phyloP scores from a whole-genome alignment of 2,113 vertebrate genomes.

The Maccullochella peelii region DNA sequence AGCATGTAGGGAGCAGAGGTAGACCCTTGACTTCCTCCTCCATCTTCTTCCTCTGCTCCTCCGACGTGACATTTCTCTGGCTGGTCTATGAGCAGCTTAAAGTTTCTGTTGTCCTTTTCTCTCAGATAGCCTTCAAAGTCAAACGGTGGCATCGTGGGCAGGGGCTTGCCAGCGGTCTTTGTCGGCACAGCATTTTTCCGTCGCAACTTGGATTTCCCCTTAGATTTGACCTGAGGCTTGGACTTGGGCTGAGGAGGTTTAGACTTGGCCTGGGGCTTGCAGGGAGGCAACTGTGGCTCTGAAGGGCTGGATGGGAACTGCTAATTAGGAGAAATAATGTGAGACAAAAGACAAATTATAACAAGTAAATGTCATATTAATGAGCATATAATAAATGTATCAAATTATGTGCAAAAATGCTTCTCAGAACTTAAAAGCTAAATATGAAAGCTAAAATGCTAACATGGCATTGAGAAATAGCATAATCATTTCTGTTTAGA shows the following conservation, averaged over 20 bases:
- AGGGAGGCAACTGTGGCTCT: constrained; percentile 53
- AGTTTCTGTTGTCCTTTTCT: constrained; percentile 92
- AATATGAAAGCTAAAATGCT: neutral
- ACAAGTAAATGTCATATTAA: neutral
- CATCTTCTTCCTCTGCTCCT: constrained; percentile 25
- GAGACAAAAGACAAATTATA: constrained; percentile 14
- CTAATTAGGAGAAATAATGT: constrained; percentile 3
- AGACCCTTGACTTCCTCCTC: neutral
- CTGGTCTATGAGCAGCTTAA: constrained; percentile 92
- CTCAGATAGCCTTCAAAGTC: constrained; percentile 90
- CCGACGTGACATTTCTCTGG: constrained; percentile 87
- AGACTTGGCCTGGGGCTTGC: constrained; percentile 54
- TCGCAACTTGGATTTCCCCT: constrained; percentile 56
- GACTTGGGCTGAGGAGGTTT: constrained; percentile 55
- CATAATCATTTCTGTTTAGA: neutral
- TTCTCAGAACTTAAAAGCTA: neutral
- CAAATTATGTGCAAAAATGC: neutral
- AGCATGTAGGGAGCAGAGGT: constrained; percentile 87
- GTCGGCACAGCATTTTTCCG: constrained; percentile 58
- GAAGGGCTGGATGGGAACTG: neutral
- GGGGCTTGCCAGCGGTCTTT: constrained; percentile 14
- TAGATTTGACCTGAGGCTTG: constrained; percentile 62
- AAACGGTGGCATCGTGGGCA: constrained; percentile 80
- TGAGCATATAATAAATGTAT: neutral
- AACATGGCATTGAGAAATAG: neutral